These are phyloP conservation scores for Cyprinella venusta DNA, from an alignment of 2,797 vertebrate genomes.

Conservation along the genomic window DNA sequence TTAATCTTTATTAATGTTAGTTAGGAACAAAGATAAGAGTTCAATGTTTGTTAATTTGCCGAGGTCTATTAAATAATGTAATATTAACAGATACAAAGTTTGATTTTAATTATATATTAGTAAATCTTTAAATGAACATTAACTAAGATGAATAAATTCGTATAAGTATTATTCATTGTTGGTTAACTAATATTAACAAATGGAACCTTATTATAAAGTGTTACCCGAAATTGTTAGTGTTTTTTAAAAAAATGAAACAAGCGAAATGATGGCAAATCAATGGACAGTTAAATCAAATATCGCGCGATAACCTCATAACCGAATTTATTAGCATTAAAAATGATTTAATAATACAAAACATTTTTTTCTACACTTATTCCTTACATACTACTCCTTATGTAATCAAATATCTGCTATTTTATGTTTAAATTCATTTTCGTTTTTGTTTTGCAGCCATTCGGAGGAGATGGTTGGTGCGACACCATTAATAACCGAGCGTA, in stretches of 20 bases:
- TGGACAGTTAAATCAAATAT: neutral
- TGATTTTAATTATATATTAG: neutral
- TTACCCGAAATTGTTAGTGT: neutral
- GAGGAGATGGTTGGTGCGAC: conserved; percentile 96
- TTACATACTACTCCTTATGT: neutral
- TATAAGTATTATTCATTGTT: neutral
- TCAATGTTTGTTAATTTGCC: neutral
- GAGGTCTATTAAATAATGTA: neutral
- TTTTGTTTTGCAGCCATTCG: conserved; percentile 84
- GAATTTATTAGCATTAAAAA: no score
- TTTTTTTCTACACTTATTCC: neutral
- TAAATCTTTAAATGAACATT: neutral
- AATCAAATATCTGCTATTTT: neutral
- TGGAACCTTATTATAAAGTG: neutral
- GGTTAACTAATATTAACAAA: neutral
- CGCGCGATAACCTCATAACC: neutral
- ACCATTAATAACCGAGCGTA: conserved; percentile 97
- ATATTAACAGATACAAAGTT: neutral
- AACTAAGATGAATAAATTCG: neutral
- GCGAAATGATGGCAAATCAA: neutral
- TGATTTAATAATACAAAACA: neutral
- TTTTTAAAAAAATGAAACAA: neutral
- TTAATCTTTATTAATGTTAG: neutral
- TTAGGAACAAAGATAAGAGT: neutral
- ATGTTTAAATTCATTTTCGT: neutral